These are phyloP conservation scores for Tinamus guttatus DNA, from an alignment of 2,113 vertebrate genomes.

Conservation along the genomic window DNA sequence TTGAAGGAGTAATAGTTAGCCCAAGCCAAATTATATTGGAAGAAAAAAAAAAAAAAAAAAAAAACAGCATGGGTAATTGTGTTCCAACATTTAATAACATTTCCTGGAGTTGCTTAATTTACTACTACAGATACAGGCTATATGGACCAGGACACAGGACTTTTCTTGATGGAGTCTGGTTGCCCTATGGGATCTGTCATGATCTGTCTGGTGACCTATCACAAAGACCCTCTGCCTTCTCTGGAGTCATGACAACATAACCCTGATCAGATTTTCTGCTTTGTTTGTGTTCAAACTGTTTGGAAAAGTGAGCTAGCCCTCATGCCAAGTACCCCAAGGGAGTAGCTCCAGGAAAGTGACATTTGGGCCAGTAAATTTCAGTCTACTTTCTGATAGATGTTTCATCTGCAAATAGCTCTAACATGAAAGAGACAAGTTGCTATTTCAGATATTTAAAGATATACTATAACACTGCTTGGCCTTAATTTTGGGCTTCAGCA, in stretches of 20 bases:
- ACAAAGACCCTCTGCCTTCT: background rate
- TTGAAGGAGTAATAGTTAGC: background rate
- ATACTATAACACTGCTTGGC: background rate
- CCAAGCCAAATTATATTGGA: background rate
- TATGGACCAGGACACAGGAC: background rate
- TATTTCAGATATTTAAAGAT: constrained; percentile 33
- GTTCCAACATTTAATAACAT: background rate
- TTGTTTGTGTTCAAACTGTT: background rate
- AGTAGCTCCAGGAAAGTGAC: background rate
- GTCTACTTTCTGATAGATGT: background rate
- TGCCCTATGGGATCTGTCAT: background rate
- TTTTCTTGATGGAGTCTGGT: accelerated
- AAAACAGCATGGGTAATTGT: background rate
- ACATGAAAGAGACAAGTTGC: constrained; percentile 50
- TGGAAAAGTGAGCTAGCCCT: background rate
- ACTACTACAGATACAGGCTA: background rate
- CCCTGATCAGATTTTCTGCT: background rate
- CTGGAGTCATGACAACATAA: background rate
- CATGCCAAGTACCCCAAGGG: background rate
- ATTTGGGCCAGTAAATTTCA: background rate
- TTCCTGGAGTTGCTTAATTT: background rate
- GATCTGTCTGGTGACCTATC: background rate
- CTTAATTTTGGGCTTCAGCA: constrained; percentile 61
- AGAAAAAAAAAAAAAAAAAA: background rate
- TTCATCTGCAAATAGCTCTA: constrained; percentile 22